These are phyloP conservation scores for Stenurella melanura DNA, from an alignment of 2,888 invertebrate genomes.

Conservation along the genomic window DNA sequence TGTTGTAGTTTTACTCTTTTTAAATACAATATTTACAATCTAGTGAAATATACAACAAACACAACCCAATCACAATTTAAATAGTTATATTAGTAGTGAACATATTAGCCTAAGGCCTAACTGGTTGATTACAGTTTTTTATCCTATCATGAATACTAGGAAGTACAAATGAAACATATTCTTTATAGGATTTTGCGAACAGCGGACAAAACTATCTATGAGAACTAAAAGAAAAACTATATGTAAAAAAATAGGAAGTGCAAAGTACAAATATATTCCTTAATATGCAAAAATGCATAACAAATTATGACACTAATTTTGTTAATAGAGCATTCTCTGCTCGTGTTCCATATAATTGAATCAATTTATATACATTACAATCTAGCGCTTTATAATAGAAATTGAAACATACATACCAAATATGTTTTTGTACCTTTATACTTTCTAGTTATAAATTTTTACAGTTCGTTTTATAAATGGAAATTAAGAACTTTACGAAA, in stretches of 20 bases:
- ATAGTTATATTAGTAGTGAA: conserved; percentile 20
- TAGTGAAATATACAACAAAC: conserved; percentile 29
- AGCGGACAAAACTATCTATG: too few species aligned
- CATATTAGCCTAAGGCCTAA: conserved; percentile 24
- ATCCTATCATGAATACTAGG: conserved; percentile 15
- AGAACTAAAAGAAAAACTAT: too few species aligned
- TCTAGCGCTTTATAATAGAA: conserved; percentile 40
- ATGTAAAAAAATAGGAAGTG: too few species aligned
- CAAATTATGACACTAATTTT: background rate
- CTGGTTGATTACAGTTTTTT: conserved; percentile 12
- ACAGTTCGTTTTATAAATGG: conserved; percentile 66
- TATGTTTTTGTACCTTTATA: conserved; percentile 63
- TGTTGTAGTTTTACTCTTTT: conserved; percentile 25
- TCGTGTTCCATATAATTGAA: conserved; percentile 12
- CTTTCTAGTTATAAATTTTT: conserved; percentile 64
- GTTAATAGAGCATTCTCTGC: background rate
- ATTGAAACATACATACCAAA: conserved; percentile 47
- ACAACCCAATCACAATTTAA: conserved; percentile 17
- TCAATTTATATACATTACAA: conserved; percentile 19
- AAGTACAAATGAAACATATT: conserved; percentile 19
- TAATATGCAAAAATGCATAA: background rate
- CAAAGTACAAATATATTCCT: conserved; percentile 6
- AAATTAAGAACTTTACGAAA: conserved; percentile 66
- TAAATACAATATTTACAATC: conserved; percentile 27
- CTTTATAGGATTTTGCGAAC: too few species aligned